Evolutionary conservation across 1,140 invertebrate species (phyloP), one percentile per base, ranked within the genome.

Genomic region (Helicoverpa armigera): DNA sequence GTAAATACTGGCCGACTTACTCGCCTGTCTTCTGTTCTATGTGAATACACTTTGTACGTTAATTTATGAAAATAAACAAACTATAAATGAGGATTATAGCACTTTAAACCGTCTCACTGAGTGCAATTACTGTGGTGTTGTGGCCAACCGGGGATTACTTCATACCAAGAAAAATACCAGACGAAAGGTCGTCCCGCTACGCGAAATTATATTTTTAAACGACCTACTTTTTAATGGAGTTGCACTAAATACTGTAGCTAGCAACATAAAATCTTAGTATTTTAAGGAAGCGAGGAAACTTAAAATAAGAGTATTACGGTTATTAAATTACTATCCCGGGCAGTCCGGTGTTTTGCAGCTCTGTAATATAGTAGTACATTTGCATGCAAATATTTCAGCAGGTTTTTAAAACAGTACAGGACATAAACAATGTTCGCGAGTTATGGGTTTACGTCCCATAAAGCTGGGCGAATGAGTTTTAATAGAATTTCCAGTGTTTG

Each of bases 11-110:
- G 73, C 69, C 50, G 54, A 58, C 70, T 58, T 58, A 73, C 53
- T 56, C 54, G 14, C 16, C 54, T 58, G 70, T 73, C 51, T 73
- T 73, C 53, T 73, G 31, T n/a, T 58, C 23, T 54, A 10, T 73
- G 23, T 73, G 54, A 43, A 18, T 0, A 35, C 13, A 48, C 65
- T 69, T 61, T 23, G 43, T 67, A 50, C 14, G 48, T 18, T 50
- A 48, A 69, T 69, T 69, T 69, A 69, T 69, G 65, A 69, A 69
- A 69, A 69, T 69, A 69, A 69, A 69, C 65, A 69, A 16, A 3
- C 3, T 23, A 69, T 69, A 50, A 69, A 50, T 69, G 43, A 50
- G 65, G 65, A 69, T 69, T 69, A 69, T 51, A 67, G 63, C 43
- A 67, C 63, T 67, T 67, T 18, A 11, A 69, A 48, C 10, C 65